A percentile compares a stretch with the other conserved stretches of the same genome.
Conservation (phyloP, 92 coral and sea anemone genomes). For the Epizoanthus illoricatus region DNA sequence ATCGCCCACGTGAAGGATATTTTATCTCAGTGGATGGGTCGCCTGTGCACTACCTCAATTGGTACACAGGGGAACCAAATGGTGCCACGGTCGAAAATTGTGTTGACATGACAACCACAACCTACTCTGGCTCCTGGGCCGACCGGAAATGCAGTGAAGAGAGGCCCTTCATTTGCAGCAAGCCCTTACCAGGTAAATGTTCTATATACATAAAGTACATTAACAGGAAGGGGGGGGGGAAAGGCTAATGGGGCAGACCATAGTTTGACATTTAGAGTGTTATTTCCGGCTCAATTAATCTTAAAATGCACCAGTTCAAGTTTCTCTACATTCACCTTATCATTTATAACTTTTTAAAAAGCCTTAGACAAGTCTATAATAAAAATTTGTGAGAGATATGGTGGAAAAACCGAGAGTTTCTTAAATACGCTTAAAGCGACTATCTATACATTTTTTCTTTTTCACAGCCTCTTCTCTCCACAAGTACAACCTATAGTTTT, state of each 20-base stretch:
- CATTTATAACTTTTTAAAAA: no score
- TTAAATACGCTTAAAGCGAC: no score
- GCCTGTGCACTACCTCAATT: slow-evolving; percentile 62
- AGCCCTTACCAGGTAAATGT: slow-evolving; percentile 65
- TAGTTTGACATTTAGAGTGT: neutral
- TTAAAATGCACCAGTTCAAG: no score
- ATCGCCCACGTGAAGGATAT: slow-evolving; percentile 58
- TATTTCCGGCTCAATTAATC: neutral
- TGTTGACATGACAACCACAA: slow-evolving; percentile 61
- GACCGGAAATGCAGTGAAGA: slow-evolving; percentile 65
- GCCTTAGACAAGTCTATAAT: no score
- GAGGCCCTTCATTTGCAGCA: slow-evolving; percentile 62
- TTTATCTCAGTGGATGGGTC: slow-evolving; percentile 75
- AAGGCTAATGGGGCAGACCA: neutral
- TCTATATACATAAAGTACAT: neutral
- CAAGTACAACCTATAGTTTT: no score
- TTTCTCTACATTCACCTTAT: no score
- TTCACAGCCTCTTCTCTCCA: no score
- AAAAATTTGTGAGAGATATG: no score
- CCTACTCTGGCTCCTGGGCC: slow-evolving; percentile 64
- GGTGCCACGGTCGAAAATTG: slow-evolving; percentile 70
- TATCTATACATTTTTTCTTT: no score
- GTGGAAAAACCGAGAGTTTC: no score
- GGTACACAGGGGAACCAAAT: slow-evolving; percentile 74
- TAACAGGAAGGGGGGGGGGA: neutral